A percentile compares a stretch with the other conserved stretches of the same genome.
Evolutionary conservation across 2,888 invertebrate species (phyloP).

Genomic region (Erebia epiphron): DNA sequence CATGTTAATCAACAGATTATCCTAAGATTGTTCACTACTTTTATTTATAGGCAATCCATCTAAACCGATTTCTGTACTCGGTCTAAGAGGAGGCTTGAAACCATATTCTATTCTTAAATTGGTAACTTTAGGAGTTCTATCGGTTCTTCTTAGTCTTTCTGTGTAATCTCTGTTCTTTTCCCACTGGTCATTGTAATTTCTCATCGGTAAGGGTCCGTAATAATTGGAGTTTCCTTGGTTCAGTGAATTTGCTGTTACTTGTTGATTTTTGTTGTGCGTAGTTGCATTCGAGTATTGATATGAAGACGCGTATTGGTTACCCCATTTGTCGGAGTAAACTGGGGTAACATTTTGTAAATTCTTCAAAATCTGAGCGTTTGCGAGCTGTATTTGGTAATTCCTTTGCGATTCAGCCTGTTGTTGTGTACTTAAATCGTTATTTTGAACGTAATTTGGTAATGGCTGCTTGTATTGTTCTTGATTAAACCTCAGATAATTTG

Average conservation of each 20-base stretch:
- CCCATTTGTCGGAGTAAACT: slow-evolving; percentile 60
- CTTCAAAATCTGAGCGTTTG: slow-evolving; percentile 37
- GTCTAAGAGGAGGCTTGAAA: slow-evolving; percentile 91
- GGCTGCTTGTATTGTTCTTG: slow-evolving; percentile 44
- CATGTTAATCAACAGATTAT: background rate
- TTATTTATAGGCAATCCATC: slow-evolving; percentile 85
- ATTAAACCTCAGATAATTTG: slow-evolving; percentile 46
- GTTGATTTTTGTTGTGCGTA: slow-evolving; percentile 40
- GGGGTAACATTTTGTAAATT: slow-evolving; percentile 40
- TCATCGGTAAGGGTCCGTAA: slow-evolving; percentile 80
- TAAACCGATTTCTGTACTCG: slow-evolving; percentile 91
- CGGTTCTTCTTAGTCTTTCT: slow-evolving; percentile 79
- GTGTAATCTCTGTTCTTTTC: slow-evolving; percentile 59
- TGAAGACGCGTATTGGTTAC: slow-evolving; percentile 67
- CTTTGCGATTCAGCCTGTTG: slow-evolving; percentile 44
- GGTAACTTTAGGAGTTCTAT: slow-evolving; percentile 76
- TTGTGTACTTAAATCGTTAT: slow-evolving; percentile 38
- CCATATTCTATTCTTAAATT: slow-evolving; percentile 89
- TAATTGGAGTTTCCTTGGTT: slow-evolving; percentile 53
- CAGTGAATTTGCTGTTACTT: slow-evolving; percentile 49
- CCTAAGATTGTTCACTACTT: slow-evolving; percentile 31
- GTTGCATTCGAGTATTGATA: slow-evolving; percentile 65
- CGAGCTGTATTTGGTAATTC: slow-evolving; percentile 44
- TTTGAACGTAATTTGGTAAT: slow-evolving; percentile 38
- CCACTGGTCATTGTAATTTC: slow-evolving; percentile 54